Evolutionary conservation across 2,797 vertebrate species (phyloP).

Genomic region (Distichodus sexfasciatus): DNA sequence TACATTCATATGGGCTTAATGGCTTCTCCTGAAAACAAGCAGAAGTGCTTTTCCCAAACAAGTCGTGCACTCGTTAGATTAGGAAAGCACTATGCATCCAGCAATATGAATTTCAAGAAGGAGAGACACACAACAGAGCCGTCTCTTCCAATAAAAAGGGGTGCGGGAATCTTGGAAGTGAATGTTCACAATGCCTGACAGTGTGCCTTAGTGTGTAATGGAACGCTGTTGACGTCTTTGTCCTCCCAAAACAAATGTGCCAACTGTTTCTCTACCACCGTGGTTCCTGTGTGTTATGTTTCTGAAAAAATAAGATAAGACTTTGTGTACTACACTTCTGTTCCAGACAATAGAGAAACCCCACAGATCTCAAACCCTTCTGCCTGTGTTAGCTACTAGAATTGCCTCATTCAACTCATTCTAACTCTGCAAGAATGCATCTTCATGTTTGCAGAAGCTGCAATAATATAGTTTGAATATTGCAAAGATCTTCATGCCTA

Average conservation of each 20-base stretch:
- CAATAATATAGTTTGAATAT: too few species aligned
- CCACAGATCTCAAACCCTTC: too few species aligned
- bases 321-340: too few species aligned
- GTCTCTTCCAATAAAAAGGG: not conserved
- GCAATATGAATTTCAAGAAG: not conserved
- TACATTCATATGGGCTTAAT: not conserved
- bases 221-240: not conserved
- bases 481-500: too few species aligned
- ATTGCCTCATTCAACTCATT: too few species aligned
- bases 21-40: not conserved
- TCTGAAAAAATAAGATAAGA: too few species aligned
- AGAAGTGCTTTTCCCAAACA: not conserved
- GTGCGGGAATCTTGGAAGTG: not conserved
- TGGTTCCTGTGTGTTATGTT: not conserved
- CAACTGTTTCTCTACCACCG: not conserved
- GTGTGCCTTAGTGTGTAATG: conserved; percentile 13
- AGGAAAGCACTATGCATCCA: not conserved
- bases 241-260: not conserved
- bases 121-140: not conserved
- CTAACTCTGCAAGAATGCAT: too few species aligned
- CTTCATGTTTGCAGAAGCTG: too few species aligned
- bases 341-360: too few species aligned
- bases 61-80: not conserved
- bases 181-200: not conserved
- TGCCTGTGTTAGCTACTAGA: too few species aligned